phyloP scores from a whole-genome alignment of 2,113 vertebrate species.

The Archocentrus centrarchus region DNA sequence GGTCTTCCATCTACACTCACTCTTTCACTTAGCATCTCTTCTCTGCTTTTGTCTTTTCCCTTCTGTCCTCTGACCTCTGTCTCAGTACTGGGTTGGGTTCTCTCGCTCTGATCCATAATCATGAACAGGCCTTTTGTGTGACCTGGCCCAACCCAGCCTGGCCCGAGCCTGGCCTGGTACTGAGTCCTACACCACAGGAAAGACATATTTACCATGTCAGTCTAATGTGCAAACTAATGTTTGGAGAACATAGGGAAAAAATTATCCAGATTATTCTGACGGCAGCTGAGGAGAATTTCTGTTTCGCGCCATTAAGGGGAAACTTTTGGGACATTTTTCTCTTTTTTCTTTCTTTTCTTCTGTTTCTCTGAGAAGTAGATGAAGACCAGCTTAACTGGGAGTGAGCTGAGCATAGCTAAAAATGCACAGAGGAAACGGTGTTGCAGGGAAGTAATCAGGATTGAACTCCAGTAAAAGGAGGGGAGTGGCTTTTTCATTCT shows the following conservation, averaged over 20 bases:
- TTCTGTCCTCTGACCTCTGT: constrained; percentile 13
- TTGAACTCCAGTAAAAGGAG: constrained; percentile 47
- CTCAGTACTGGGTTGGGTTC: constrained; percentile 70
- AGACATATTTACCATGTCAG: constrained; percentile 90
- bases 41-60: constrained; percentile 6
- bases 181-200: constrained; percentile 86
- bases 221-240: constrained; percentile 92
- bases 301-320: constrained; percentile 82
- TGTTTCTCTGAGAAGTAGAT: constrained; percentile 47
- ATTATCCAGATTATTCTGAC: constrained; percentile 89
- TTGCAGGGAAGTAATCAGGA: constrained; percentile 62
- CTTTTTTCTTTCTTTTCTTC: constrained; percentile 33
- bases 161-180: constrained; percentile 52
- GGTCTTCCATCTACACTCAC: constrained; percentile 45
- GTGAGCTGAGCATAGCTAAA: constrained; percentile 58
- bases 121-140: constrained; percentile 87
- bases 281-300: constrained; percentile 86
- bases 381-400: constrained; percentile 59
- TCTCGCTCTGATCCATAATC: constrained; percentile 91
- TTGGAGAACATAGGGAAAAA: constrained; percentile 90
- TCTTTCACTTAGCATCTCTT: constrained; percentile 48
- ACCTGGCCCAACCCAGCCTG: constrained; percentile 47
- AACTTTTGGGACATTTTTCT: constrained; percentile 73
- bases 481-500: constrained; percentile 35
- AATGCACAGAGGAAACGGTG: constrained; percentile 59